A percentile compares a stretch with the other conserved stretches of the same genome.
Evolutionary conservation across 2,888 invertebrate species (phyloP).

Genomic region (Andrena chrysosceles): DNA sequence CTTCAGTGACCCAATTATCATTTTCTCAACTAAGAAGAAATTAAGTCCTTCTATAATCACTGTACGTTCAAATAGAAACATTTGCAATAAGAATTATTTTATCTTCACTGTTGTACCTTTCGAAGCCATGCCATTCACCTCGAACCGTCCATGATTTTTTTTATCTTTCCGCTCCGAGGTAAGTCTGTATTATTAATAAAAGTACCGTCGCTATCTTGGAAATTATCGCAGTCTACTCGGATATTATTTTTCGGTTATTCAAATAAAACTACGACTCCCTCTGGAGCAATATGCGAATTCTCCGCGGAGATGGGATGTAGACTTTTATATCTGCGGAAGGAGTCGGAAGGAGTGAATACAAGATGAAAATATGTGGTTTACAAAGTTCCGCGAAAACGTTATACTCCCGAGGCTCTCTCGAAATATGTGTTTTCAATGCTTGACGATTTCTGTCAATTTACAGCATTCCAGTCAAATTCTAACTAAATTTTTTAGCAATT

Average conservation of each 20-base stretch:
- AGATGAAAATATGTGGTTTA: slow-evolving; percentile 43
- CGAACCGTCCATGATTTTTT: background rate
- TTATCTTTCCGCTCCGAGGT: background rate
- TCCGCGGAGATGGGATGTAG: slow-evolving; percentile 22
- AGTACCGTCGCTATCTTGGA: slow-evolving; percentile 23
- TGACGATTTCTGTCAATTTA: slow-evolving; percentile 12
- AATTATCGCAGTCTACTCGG: slow-evolving; percentile 36
- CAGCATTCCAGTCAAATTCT: background rate
- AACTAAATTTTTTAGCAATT: background rate
- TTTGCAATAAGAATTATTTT: too few relatives aligned
- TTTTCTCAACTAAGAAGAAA: too few relatives aligned
- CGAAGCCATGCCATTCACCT: background rate
- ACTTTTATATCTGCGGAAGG: slow-evolving; percentile 43
- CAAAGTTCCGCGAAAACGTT: slow-evolving; percentile 25
- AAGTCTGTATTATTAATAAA: slow-evolving; percentile 17
- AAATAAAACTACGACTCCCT: slow-evolving; percentile 44
- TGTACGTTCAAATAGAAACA: too few relatives aligned
- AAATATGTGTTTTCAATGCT: slow-evolving; percentile 1
- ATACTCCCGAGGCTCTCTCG: background rate
- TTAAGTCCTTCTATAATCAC: too few relatives aligned
- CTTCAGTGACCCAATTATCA: too few relatives aligned
- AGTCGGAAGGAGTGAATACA: slow-evolving; percentile 29
- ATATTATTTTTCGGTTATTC: slow-evolving; percentile 56
- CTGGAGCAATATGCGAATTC: slow-evolving; percentile 55
- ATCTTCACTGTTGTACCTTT: too few relatives aligned